A percentile compares a stretch with the other conserved stretches of the same genome.
Conservation (phyloP, 2,888 invertebrate species). For the Limenitis arthemis region DNA sequence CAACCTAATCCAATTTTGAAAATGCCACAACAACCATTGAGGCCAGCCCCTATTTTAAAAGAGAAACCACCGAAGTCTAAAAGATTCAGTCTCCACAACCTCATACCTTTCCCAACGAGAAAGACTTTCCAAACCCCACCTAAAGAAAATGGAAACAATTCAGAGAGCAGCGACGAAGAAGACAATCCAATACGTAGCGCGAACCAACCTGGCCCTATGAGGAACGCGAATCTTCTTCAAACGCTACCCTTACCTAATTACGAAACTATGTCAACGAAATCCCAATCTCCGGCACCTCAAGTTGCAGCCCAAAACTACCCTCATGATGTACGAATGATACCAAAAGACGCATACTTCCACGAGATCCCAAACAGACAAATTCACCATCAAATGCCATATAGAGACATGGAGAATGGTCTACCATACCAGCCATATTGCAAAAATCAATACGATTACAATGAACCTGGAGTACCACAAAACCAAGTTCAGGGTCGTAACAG, state of each 20-base stretch:
- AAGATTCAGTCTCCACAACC: constrained; percentile 64
- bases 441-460: constrained; percentile 49
- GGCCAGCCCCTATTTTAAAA: constrained; percentile 61
- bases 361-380: constrained; percentile 67
- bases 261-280: constrained; percentile 65
- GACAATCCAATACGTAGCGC: constrained; percentile 59
- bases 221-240: constrained; percentile 65
- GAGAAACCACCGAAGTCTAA: constrained; percentile 64
- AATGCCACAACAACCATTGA: constrained; percentile 61
- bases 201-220: constrained; percentile 70
- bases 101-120: constrained; percentile 67
- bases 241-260: constrained; percentile 71
- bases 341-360: constrained; percentile 75
- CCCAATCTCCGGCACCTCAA: constrained; percentile 54
- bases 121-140: constrained; percentile 62
- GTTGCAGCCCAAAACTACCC: constrained; percentile 33
- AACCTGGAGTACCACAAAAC: constrained; percentile 41
- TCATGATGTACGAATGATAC: constrained; percentile 55
- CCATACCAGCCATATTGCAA: constrained; percentile 44
- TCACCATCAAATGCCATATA: constrained; percentile 50
- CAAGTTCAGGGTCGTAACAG: constrained; percentile 52
- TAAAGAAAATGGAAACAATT: constrained; percentile 65
- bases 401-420: constrained; percentile 42
- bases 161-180: constrained; percentile 74
- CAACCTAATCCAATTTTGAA: constrained; percentile 45